These are phyloP conservation scores for Eurois occulta DNA, from an alignment of 2,888 invertebrate genomes.

Conservation along the genomic window DNA sequence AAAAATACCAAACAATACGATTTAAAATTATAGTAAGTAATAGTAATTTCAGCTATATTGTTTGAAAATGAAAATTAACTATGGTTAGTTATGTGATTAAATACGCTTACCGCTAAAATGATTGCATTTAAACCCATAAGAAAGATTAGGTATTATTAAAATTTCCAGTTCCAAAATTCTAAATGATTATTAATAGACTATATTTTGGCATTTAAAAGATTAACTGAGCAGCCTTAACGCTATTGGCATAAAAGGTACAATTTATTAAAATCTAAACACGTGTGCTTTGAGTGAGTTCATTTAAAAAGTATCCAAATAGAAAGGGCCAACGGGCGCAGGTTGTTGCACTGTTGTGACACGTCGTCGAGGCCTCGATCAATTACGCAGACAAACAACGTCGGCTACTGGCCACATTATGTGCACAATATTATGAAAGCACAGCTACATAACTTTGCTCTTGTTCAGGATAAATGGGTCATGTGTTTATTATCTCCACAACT, in stretches of 20 bases:
- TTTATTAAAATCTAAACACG: not conserved
- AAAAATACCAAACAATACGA: not conserved
- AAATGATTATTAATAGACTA: not conserved
- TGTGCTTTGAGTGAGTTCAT: not conserved
- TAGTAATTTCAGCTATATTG: conserved; percentile 3
- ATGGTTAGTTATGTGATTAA: conserved; percentile 13
- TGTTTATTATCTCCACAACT: conserved; percentile 5
- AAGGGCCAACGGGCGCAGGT: conserved; percentile 53
- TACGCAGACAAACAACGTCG: conserved; percentile 32
- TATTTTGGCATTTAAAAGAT: not conserved
- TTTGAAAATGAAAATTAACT: conserved; percentile 26
- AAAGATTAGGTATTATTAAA: conserved; percentile 5
- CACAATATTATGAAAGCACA: conserved; percentile 36
- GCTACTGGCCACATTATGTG: conserved; percentile 23
- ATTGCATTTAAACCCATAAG: conserved; percentile 10
- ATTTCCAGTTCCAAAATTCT: not conserved
- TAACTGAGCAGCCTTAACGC: not conserved
- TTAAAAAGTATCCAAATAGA: conserved; percentile 35
- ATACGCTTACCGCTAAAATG: conserved; percentile 4
- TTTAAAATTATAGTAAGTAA: not conserved
- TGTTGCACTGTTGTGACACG: conserved; percentile 59
- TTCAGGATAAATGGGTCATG: not conserved
- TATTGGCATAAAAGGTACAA: not conserved
- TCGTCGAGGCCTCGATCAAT: conserved; percentile 49
- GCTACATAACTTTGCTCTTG: conserved; percentile 31